Evolutionary conservation across 2,797 vertebrate species (phyloP), one percentile per base, ranked within the genome.

Genomic region (Distichodus sexfasciatus): DNA sequence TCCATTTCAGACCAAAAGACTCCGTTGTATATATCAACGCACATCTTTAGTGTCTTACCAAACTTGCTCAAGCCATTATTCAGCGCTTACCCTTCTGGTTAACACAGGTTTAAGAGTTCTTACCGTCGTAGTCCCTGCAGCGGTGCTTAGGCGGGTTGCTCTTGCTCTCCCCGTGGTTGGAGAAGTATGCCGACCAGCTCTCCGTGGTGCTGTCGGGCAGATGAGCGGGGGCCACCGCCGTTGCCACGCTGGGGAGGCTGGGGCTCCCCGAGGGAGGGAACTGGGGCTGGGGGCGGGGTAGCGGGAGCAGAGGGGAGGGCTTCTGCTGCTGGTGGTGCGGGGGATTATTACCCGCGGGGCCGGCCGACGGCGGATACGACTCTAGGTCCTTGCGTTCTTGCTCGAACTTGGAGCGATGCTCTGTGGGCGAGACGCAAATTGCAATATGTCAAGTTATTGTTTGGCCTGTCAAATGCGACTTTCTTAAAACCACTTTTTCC

Each of bases 91-190:
- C 79, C 80, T 84, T 84, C 78, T 77, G 79, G 38, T 26, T 17
- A 21, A 6, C 63, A 64, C 57, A 77, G 55, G 55, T 44, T 41
- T 15, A 10, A 61, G 6, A 1, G 8, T 11, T 15, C 86, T 83
- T 92, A 98, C 97, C 97, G 48, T 99, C 97, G 23, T 99, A 99
- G 88, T 98, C 95, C 74, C 95, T 90, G 91, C 97, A 99, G 69
- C 97, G 93, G 75, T 94, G 94, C 83, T 98, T 99, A 57, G 93
- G 92, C 43, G 92, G 87, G 69, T 74, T 72, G 48, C 81, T 91
- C 90, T 94, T 96, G 80, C 89, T 82, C 78, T 91, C 89, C 60
- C 86, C 87, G 76, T 93, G 95, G 81, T 91, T 90, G 81, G 90
- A 88, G 46, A 92, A 99, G 91, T 88, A 99, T 87, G 92, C 91